A percentile compares a stretch with the other conserved stretches of the same genome.
Evolutionary conservation across 2,797 vertebrate genomes (phyloP).

Genomic region (Macrochelys suwanniensis): DNA sequence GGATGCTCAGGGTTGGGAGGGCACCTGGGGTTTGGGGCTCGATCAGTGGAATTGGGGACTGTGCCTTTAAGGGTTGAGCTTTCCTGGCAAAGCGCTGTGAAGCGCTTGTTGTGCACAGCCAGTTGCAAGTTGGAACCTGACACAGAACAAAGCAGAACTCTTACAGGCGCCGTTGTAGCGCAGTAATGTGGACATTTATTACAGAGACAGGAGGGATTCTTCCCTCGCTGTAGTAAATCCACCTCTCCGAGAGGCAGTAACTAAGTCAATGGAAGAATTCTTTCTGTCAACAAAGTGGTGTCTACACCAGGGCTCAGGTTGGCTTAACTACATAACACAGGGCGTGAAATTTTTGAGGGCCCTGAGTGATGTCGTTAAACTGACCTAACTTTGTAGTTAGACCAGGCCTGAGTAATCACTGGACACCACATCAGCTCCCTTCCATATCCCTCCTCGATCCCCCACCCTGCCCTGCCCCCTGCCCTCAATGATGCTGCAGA

Average conservation of each 20-base stretch:
- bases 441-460: not conserved
- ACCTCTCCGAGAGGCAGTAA: not conserved
- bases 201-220: not conserved
- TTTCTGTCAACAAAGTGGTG: not conserved
- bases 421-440: not conserved
- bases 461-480: not conserved
- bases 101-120: not conserved
- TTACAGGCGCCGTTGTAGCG: not conserved
- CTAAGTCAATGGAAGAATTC: not conserved
- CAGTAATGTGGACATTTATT: not conserved
- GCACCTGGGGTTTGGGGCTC: not conserved
- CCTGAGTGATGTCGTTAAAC: not conserved
- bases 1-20: not conserved
- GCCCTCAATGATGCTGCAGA: not conserved
- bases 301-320: not conserved
- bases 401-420: not conserved
- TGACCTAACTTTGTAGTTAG: not conserved
- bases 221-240: not conserved
- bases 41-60: not conserved
- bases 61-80: not conserved
- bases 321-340: not conserved
- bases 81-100: not conserved
- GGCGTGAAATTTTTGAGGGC: not conserved
- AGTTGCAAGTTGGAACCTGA: not conserved
- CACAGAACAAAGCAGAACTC: not conserved